Percentiles rank a stretch among this genome's conserved stretches.
Evolutionary conservation across 2,888 invertebrate species (phyloP).

Genomic region (Cartodere bifasciata): DNA sequence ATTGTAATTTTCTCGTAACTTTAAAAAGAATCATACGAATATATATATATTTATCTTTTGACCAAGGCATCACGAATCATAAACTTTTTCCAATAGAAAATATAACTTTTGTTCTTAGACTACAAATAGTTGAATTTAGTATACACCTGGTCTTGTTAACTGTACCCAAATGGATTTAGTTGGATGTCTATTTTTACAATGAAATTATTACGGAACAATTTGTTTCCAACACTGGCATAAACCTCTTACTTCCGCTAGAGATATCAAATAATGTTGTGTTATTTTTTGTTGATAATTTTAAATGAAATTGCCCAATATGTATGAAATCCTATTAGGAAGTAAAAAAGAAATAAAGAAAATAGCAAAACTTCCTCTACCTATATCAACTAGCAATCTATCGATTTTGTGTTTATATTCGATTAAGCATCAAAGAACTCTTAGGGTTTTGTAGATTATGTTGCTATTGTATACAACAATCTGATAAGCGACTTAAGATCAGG

Average conservation of each 20-base stretch:
- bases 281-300: constrained; percentile 11
- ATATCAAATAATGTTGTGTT: constrained; percentile 7
- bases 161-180: too few species aligned
- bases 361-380: constrained; percentile 17
- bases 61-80: too few species aligned
- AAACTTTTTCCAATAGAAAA: too few species aligned
- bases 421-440: constrained; percentile 33
- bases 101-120: too few species aligned
- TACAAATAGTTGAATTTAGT: too few species aligned
- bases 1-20: too few species aligned
- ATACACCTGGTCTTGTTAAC: too few species aligned
- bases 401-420: constrained; percentile 31
- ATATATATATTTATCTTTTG: too few species aligned
- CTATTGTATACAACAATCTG: constrained; percentile 28
- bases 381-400: constrained; percentile 23
- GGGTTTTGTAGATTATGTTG: constrained; percentile 31
- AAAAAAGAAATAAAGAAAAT: too few species aligned
- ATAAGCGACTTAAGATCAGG: constrained; percentile 27
- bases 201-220: too few species aligned
- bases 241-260: constrained; percentile 9
- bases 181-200: too few species aligned
- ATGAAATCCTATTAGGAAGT: constrained; percentile 31
- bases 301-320: constrained; percentile 23
- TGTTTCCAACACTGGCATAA: constrained; percentile 5
- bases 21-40: too few species aligned